phyloP scores from a whole-genome alignment of 2,888 invertebrate species.

The Synergus gifuensis region DNA sequence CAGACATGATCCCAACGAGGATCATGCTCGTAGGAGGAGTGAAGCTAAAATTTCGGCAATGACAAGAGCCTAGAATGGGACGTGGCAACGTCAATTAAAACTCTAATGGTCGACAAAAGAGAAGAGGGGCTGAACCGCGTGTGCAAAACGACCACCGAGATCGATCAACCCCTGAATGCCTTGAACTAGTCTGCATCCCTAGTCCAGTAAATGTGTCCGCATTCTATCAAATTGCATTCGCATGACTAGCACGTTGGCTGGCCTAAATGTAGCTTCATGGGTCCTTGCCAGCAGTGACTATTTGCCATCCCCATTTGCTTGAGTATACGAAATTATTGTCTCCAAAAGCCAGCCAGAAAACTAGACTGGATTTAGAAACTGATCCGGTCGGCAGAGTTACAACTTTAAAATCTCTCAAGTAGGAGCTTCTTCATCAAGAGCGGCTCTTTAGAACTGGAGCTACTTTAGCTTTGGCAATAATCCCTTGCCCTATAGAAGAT shows the following conservation, averaged over 20 bases:
- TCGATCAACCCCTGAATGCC: constrained; percentile 14
- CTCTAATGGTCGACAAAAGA: constrained; percentile 19
- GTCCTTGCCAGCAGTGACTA: constrained; percentile 39
- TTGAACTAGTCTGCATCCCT: constrained; percentile 15
- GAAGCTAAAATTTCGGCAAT: constrained; percentile 4
- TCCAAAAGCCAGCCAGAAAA: constrained; percentile 10
- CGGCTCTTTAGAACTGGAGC: not conserved
- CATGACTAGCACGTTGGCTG: constrained; percentile 22
- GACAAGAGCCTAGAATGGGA: not conserved
- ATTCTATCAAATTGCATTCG: constrained; percentile 35
- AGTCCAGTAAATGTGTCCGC: constrained; percentile 17
- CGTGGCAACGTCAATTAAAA: constrained; percentile 31
- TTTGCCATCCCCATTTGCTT: constrained; percentile 30
- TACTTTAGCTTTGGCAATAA: not conserved
- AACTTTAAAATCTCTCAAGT: constrained; percentile 20
- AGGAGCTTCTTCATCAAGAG: constrained; percentile 15
- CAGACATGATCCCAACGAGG: constrained; percentile 8
- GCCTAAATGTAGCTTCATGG: constrained; percentile 36
- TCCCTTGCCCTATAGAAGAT: not conserved
- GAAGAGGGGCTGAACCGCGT: constrained; percentile 1
- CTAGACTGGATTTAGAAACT: constrained; percentile 14
- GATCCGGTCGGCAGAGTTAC: constrained; percentile 1
- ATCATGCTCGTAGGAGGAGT: not conserved
- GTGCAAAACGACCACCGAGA: constrained; percentile 23
- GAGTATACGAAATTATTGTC: constrained; percentile 32